These are phyloP conservation scores for Macaca nemestrina DNA, from an alignment of 2,113 vertebrate genomes.

Conservation along the genomic window DNA sequence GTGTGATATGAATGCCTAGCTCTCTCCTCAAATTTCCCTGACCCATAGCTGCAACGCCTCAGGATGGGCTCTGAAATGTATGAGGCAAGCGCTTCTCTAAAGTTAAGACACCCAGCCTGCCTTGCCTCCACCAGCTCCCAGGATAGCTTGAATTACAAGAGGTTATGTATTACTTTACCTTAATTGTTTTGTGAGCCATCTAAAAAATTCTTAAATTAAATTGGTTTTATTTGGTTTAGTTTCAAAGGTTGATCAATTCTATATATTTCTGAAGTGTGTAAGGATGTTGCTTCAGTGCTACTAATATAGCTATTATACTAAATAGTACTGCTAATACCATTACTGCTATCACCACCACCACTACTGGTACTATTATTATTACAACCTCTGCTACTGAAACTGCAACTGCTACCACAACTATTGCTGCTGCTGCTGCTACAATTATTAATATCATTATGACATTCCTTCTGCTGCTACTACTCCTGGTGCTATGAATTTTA, in stretches of 20 bases:
- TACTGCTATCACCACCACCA: no score
- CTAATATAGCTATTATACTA: not conserved
- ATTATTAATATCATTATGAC: not conserved
- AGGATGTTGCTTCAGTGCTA: not conserved
- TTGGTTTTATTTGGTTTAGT: not conserved
- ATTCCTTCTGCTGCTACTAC: no score
- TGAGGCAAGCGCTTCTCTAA: not conserved
- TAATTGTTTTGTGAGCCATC: not conserved
- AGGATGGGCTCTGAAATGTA: not conserved
- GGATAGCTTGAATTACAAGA: not conserved
- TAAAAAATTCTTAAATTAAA: not conserved
- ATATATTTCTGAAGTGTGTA: not conserved
- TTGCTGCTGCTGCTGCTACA: not conserved
- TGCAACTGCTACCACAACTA: no score
- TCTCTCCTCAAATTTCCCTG: constrained; percentile 80
- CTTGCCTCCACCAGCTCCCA: not conserved
- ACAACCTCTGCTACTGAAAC: no score
- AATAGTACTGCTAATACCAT: not conserved
- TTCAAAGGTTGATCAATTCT: not conserved
- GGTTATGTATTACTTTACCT: not conserved
- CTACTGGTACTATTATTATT: not conserved
- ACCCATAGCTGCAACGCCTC: constrained; percentile 51
- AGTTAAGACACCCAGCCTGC: not conserved
- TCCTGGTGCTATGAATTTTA: not conserved
- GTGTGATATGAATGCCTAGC: constrained; percentile 67